These are phyloP conservation scores for Vannuccia rotundouncinata DNA, from an alignment of 2,888 invertebrate genomes.

Conservation along the genomic window DNA sequence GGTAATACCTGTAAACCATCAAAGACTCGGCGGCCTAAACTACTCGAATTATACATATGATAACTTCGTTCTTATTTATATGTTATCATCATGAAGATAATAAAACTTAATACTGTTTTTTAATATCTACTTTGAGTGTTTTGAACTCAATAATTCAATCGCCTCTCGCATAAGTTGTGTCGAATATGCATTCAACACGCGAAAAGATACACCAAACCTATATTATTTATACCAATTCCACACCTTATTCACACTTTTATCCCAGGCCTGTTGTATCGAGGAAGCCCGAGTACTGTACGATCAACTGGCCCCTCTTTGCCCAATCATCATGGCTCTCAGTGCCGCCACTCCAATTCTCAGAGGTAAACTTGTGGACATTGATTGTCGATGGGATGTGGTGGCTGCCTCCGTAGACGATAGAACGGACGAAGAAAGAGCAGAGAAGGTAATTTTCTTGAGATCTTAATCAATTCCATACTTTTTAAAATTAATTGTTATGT, in stretches of 20 bases:
- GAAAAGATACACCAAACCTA: too few relatives aligned
- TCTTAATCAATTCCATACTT: too few relatives aligned
- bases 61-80: too few relatives aligned
- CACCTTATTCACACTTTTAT: background rate
- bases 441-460: constrained; percentile 52
- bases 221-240: background rate
- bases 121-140: too few relatives aligned
- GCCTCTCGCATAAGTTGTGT: too few relatives aligned
- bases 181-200: too few relatives aligned
- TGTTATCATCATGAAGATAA: too few relatives aligned
- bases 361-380: constrained; percentile 85
- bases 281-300: constrained; percentile 94
- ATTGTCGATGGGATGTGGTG: constrained; percentile 96
- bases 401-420: constrained; percentile 90
- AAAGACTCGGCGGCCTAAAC: too few relatives aligned
- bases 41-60: too few relatives aligned
- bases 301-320: constrained; percentile 89
- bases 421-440: constrained; percentile 80
- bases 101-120: too few relatives aligned
- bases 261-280: constrained; percentile 77
- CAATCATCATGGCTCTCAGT: constrained; percentile 90
- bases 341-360: constrained; percentile 91
- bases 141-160: too few relatives aligned
- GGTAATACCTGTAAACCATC: too few relatives aligned
- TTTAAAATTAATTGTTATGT: background rate